Evolutionary conservation across 2,113 vertebrate genomes (phyloP).

Genomic region (Elachura formosa): DNA sequence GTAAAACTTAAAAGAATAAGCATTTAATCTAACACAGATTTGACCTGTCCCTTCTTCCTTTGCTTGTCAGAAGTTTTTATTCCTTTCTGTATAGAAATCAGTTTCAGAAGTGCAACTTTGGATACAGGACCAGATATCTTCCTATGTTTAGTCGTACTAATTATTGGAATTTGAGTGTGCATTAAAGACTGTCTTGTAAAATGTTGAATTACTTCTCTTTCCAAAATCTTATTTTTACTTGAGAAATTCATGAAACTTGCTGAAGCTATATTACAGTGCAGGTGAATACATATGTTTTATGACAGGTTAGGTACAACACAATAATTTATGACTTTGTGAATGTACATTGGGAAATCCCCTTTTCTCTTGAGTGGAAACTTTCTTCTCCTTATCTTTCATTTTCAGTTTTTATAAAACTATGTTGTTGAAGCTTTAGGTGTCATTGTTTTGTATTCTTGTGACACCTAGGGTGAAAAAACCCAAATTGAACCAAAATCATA

Average conservation of each 20-base stretch:
- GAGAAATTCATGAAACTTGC: neutral
- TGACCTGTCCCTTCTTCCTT: neutral
- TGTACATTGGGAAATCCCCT: neutral
- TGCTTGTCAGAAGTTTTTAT: constrained; percentile 11
- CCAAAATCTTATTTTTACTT: neutral
- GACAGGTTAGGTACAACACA: neutral
- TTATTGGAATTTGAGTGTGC: neutral
- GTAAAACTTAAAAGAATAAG: neutral
- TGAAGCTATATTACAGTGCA: neutral
- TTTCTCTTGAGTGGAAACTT: neutral
- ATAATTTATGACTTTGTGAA: neutral
- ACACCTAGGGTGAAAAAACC: neutral
- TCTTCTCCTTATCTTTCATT: neutral
- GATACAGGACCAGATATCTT: neutral
- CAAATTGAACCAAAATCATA: neutral
- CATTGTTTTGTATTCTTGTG: neutral
- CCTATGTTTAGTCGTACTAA: neutral
- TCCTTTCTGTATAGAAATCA: neutral
- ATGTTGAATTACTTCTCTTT: neutral
- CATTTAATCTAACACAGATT: constrained; percentile 24
- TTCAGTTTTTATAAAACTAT: neutral
- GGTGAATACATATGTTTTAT: neutral
- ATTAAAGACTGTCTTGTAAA: neutral
- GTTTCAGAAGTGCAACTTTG: neutral
- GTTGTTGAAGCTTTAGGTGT: neutral